Evolutionary conservation across 2,113 vertebrate genomes (phyloP).

Genomic region (Marmota monax): DNA sequence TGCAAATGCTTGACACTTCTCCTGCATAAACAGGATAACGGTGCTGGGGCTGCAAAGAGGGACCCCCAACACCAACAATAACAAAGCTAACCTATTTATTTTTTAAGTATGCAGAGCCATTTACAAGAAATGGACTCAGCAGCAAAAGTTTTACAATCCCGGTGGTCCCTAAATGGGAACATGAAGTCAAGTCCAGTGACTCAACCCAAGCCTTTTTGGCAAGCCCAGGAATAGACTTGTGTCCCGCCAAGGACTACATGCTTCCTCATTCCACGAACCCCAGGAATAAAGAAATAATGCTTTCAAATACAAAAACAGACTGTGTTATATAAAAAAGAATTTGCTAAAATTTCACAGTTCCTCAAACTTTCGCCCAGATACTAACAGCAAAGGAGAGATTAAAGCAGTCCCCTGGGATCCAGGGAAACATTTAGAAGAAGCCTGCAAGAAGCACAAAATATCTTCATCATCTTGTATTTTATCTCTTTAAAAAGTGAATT

Average conservation of each 20-base stretch:
- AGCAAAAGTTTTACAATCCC: slow-evolving; percentile 68
- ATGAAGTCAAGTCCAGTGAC: slow-evolving; percentile 56
- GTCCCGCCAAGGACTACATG: slow-evolving; percentile 73
- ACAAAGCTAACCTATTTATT: slow-evolving; percentile 45
- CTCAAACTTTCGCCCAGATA: slow-evolving; percentile 58
- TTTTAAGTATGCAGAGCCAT: slow-evolving; percentile 36
- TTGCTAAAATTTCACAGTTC: slow-evolving; percentile 58
- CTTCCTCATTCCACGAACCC: slow-evolving; percentile 63
- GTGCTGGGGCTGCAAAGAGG: not conserved
- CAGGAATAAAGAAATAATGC: slow-evolving; percentile 72
- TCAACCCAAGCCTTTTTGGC: slow-evolving; percentile 71
- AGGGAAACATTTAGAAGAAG: slow-evolving; percentile 10
- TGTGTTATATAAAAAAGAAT: slow-evolving; percentile 59
- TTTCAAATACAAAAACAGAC: slow-evolving; percentile 66
- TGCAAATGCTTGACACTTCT: slow-evolving; percentile 18
- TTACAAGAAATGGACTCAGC: slow-evolving; percentile 70
- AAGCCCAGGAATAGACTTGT: slow-evolving; percentile 53
- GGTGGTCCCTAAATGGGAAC: slow-evolving; percentile 61
- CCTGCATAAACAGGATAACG: slow-evolving; percentile 14
- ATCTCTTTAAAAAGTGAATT: not conserved
- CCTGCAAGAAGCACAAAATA: not conserved
- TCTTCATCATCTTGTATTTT: slow-evolving; percentile 34
- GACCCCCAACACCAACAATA: slow-evolving; percentile 42
- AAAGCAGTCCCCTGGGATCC: not conserved
- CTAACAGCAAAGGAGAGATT: not conserved